Evolutionary conservation across 2,797 vertebrate genomes (phyloP), one percentile per base, ranked within the genome.

Genomic region (Australoheros facetus): DNA sequence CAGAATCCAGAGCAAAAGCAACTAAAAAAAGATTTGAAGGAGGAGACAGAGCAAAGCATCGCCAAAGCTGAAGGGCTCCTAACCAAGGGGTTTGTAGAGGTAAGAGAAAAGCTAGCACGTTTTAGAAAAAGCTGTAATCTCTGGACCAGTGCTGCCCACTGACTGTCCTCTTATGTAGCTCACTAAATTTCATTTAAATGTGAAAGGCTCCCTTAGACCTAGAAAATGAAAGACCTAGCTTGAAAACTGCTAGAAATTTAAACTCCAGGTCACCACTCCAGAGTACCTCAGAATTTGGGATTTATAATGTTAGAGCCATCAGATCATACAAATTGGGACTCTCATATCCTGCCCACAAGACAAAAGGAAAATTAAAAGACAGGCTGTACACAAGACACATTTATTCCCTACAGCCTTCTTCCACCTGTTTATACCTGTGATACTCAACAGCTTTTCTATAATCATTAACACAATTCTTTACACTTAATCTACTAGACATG

Each of bases 261-360:
- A 45, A 16, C 42, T 45, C 14, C 12, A 45, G 42, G 14, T 16
- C 12, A 66, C 39, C 10, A 39, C 59, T 62, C 0, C 37, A 66
- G 62, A 66, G 23, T 3, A 28, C 17, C 23, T 13, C 62, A 30
- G 0, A 42, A 28, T 23, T 28, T 0, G 0, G 0, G 42, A 12
- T 30, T 69, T 16, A 69, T 69, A 69, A 66, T 51, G 62, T n/a
- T 51, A 69, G 10, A 51, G 42, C 21, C 5, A 69, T 17, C 17
- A 51, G 7, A 19, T 11, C 42, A 48, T 48, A 48, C 45, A 48
- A 45, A 45, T 4, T 13, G 11, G 11, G 4, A 4, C 37, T 39
- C 11, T 39, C 37, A 39, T 12, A 11, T 39, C 37, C 37, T 39
- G 39, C 12, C 12, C 12, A 42, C 3, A 42, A 42, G 12, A 42